Conservation (phyloP, 2,888 invertebrate genomes). For the Hedychridium roseum region DNA sequence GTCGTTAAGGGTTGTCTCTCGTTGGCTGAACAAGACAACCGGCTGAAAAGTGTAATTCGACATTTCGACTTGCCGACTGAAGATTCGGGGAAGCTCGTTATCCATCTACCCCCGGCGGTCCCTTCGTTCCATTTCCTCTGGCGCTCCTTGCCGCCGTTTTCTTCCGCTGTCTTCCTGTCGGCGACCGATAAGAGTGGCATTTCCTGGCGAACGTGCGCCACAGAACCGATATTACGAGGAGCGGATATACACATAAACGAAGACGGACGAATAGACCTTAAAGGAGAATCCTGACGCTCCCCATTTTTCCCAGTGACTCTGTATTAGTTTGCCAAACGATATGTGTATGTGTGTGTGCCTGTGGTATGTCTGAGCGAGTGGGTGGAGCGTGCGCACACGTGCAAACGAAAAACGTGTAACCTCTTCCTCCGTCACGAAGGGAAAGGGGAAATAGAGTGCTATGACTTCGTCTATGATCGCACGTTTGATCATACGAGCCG, state of each 20-base stretch:
- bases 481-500: too few species aligned
- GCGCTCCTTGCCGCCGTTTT: conserved; percentile 15
- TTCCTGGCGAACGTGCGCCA: neutral
- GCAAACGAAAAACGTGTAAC: neutral
- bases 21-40: too few species aligned
- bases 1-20: too few species aligned
- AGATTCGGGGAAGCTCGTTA: too few species aligned
- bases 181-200: neutral
- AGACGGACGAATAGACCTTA: neutral
- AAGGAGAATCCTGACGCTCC: conserved; percentile 1
- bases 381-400: neutral
- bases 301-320: conserved; percentile 1
- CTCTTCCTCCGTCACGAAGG: neutral
- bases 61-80: too few species aligned
- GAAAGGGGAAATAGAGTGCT: neutral
- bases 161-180: neutral
- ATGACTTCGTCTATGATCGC: neutral
- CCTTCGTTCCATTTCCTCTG: too few species aligned
- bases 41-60: too few species aligned
- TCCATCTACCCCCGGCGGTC: conserved; percentile 36
- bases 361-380: too few species aligned
- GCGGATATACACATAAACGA: too few species aligned
- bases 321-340: too few species aligned
- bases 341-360: too few species aligned
- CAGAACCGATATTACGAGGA: too few species aligned